Percentiles rank a stretch among this genome's conserved stretches.
Evolutionary conservation across 2,888 invertebrate genomes (phyloP).

Genomic region (Podabrus alpinus): DNA sequence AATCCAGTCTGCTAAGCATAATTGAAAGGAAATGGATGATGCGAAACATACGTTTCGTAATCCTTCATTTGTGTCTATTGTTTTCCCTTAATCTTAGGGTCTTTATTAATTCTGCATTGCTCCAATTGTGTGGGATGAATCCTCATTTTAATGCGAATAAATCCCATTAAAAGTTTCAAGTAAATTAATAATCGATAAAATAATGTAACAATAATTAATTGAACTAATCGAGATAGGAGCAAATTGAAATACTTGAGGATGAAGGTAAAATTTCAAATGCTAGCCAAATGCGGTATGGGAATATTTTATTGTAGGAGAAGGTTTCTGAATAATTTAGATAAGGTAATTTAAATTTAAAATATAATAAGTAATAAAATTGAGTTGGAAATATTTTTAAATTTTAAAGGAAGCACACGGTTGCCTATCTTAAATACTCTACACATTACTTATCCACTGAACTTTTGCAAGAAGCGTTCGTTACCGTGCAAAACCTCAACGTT

Average conservation of each 20-base stretch:
- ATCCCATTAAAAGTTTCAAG: neutral
- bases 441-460: neutral
- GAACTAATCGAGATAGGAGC: too few relatives aligned
- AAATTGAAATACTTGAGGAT: neutral
- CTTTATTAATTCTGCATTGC: neutral
- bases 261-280: too few relatives aligned
- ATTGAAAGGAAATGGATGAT: neutral
- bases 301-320: neutral
- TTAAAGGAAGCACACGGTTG: neutral
- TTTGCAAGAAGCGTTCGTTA: neutral
- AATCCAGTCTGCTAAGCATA: neutral
- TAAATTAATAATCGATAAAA: neutral
- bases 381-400: neutral
- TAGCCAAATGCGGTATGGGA: neutral
- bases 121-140: neutral
- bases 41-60: neutral
- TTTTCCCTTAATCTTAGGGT: neutral
- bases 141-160: neutral
- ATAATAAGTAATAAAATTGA: neutral
- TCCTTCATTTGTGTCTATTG: neutral
- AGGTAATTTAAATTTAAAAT: neutral
- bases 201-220: neutral
- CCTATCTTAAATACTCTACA: neutral
- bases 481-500: conserved; percentile 6
- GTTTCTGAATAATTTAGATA: neutral